These are phyloP conservation scores for Laticauda colubrina DNA, from an alignment of 2,113 vertebrate genomes.

Conservation along the genomic window DNA sequence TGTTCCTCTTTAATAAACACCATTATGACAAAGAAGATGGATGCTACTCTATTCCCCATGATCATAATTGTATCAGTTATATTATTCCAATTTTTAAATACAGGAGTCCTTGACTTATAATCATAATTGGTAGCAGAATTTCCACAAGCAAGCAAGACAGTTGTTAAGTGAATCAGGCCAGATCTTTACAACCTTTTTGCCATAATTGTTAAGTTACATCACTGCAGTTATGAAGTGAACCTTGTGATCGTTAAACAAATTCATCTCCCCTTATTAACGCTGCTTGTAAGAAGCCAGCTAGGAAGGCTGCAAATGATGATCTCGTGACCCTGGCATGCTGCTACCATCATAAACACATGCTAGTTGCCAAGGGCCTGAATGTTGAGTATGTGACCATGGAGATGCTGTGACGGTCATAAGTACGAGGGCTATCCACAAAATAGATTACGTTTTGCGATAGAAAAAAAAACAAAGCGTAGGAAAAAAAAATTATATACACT, in stretches of 20 bases:
- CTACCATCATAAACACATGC: neutral
- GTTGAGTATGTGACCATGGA: neutral
- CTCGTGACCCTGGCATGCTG: neutral
- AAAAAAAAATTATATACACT: too few relatives aligned
- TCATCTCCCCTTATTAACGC: neutral
- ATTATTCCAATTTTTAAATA: neutral
- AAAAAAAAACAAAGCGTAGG: too few relatives aligned
- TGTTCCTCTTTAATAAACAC: fast-evolving
- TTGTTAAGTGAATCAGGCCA: neutral
- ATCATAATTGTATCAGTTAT: neutral
- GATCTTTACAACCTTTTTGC: neutral
- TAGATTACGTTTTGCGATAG: too few relatives aligned
- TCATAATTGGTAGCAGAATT: neutral
- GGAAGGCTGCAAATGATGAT: neutral
- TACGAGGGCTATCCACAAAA: neutral
- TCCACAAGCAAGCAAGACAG: neutral
- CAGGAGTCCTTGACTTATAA: neutral
- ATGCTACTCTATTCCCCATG: neutral
- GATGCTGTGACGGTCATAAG: neutral
- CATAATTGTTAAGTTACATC: neutral
- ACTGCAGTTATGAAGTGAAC: neutral
- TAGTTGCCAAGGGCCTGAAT: neutral
- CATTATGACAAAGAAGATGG: neutral
- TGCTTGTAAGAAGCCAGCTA: neutral
- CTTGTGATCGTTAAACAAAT: neutral